Evolutionary conservation across 2,113 vertebrate genomes (phyloP).

Genomic region (Petaurus breviceps): DNA sequence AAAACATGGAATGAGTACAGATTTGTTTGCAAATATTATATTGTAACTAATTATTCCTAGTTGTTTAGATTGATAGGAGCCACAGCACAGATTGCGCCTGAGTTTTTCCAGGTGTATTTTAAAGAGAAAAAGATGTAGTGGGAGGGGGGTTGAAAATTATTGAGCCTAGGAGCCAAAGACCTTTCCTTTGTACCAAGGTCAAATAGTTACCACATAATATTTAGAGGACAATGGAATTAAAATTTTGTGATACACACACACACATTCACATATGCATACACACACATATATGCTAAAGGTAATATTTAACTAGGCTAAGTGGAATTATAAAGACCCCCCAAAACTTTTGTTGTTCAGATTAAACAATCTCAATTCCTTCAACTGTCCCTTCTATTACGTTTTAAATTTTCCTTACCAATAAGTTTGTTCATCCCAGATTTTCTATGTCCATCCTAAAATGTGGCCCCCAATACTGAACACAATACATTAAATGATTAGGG

Average conservation of each 20-base stretch:
- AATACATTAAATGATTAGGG: background rate
- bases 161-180: background rate
- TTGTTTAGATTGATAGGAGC: background rate
- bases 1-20: background rate
- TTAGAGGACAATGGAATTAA: background rate
- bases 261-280: too few species aligned
- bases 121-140: background rate
- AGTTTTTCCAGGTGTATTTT: background rate
- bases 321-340: background rate
- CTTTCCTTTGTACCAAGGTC: background rate
- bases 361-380: background rate
- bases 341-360: background rate
- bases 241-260: too few species aligned
- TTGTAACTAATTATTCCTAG: conserved; percentile 9
- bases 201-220: background rate
- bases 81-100: background rate
- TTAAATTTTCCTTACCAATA: background rate
- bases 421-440: background rate
- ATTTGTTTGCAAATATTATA: conserved; percentile 30
- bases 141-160: background rate
- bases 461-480: background rate
- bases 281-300: background rate
- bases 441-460: background rate
- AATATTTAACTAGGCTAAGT: background rate
- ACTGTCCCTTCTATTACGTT: background rate